Evolutionary conservation across 2,888 invertebrate genomes (phyloP), one percentile per base, ranked within the genome.

Genomic region (Lagria hirta): DNA sequence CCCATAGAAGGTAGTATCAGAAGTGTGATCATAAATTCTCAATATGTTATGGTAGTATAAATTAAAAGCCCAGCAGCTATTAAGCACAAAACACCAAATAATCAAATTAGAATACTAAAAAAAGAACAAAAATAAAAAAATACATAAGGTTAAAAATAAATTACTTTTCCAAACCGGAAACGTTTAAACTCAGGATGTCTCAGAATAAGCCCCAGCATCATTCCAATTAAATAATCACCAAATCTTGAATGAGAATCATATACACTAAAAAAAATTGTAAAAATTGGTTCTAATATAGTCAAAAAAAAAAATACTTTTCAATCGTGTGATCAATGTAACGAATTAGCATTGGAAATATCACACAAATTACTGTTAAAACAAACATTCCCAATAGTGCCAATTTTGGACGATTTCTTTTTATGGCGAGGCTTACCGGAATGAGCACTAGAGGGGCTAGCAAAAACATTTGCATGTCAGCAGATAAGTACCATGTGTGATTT

Each of bases 381-480:
- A 3, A 7, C 8, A 62, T 49, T 20, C 29, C 29, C 1, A 43
- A 22, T 51, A 64, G 52, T 2, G 54, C 50, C 3, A 22, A 12
- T 27, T 48, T 52, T 7, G 52, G 52, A 10, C 11, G 3, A 1
- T 53, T 54, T 26, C 42, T 43, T 21, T 48, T 53, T 4, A 56
- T 34, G 4, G 45, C 34, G 5, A 55, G 13, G 4, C 60, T 43
- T 2, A 62, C 36, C 1, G 65, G 68, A 37, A 68, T 58, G 8
- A 69, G 41, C 6, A 70, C 30, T 5, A 70, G 10, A 2, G 68
- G 68, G 3, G 69, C 58, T 16, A 67, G 15, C 2, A 68, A 17
- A 44, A 65, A 70, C 43, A 70, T 55, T 46, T 71, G 70, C 58
- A 68, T 65, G 47, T 71, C 70, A 2, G 64, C 67, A 17, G 68